Base-by-base conservation (phyloP, 2,797 vertebrate species). In the Kryptopterus vitreolus region DNA sequence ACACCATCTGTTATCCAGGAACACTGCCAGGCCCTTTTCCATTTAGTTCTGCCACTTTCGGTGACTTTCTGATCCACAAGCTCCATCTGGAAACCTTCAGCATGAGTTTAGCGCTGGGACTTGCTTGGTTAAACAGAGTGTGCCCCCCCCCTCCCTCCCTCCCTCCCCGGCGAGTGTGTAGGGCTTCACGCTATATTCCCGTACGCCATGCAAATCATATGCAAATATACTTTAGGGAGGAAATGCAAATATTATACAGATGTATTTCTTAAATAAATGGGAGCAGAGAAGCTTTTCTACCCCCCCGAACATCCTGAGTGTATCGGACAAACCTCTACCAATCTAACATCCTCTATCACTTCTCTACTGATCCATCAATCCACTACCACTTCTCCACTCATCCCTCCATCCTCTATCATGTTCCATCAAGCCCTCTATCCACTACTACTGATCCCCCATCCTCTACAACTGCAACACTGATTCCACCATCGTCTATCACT, bases 71-170 rank as follows among this genome's bases (percentile, higher is more conserved):
- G 52, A 73, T 58, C 53, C 53, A 38, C 53, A 73, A 9, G 71
- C 12, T 85, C 87, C 90, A 89, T 73, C 71, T 73, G 71, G 71
- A 73, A 58, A 4, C 22, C 80, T 85, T 84, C 82, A 83, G 82
- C 70, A 53, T 73, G 52, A 73, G 71, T 53, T 26, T 10, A 43
- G 53, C 31, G 4, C 24, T 43, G 31, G 71, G 71, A 73, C 43
- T 57, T 33, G 38, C 33, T 10, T 10, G 16, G 33, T 58, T 73
- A 73, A 57, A 22, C 33, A 58, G 43, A 10, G 33, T 5, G 31
- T 18, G 26, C 58, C 58, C n/a, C 53, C 53, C 9, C n/a, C n/a
- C n/a, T n/a, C n/a, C n/a, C n/a, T n/a, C n/a, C n/a, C n/a, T n/a
- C 58, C 58, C n/a, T 33, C 53, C 9, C 6, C 7, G 53, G 31